A percentile compares a stretch with the other conserved stretches of the same genome.
These are phyloP conservation scores for Ochotona curzoniae DNA, from an alignment of 2,113 vertebrate genomes.

Conservation along the genomic window DNA sequence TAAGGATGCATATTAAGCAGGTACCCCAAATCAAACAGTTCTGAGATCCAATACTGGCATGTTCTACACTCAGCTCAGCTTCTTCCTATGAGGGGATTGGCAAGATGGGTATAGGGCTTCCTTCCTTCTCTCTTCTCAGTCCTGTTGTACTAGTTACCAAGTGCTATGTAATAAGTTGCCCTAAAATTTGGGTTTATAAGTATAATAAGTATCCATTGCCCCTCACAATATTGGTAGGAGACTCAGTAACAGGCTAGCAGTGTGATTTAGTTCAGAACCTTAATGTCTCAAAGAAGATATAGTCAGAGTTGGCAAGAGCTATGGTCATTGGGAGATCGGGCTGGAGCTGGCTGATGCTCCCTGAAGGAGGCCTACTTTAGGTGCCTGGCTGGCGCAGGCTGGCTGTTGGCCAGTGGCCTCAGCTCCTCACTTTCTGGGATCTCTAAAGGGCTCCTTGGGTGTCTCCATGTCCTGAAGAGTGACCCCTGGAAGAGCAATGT, in stretches of 20 bases:
- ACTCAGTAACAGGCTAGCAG: background rate
- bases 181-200: background rate
- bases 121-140: background rate
- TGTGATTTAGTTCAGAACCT: background rate
- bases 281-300: background rate
- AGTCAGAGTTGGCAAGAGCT: background rate
- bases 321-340: background rate
- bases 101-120: background rate
- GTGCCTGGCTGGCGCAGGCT: background rate
- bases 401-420: background rate
- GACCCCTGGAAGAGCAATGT: background rate
- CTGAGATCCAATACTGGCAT: background rate
- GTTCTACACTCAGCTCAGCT: background rate
- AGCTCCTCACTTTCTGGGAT: background rate
- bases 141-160: background rate
- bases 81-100: background rate
- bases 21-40: background rate
- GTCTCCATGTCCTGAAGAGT: background rate
- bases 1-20: background rate
- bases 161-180: background rate
- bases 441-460: background rate
- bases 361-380: background rate
- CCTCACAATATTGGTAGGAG: background rate
- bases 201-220: background rate
- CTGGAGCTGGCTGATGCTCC: background rate